Conservation (phyloP, 2,797 vertebrate species). For the Thalassophryne amazonica region DNA sequence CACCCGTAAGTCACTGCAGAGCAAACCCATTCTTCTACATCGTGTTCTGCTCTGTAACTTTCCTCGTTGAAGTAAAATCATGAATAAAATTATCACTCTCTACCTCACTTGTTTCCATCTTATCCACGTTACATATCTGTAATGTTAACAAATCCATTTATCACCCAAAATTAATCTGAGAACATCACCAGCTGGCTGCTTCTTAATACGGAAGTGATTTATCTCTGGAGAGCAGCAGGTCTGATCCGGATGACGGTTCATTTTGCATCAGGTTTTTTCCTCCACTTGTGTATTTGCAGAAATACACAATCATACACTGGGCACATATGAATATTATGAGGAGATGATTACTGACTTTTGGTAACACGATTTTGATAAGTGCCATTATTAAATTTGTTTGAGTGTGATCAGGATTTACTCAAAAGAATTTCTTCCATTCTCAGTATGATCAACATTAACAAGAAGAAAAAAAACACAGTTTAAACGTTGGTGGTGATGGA, state of each 20-base stretch:
- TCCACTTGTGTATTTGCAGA: too few relatives aligned
- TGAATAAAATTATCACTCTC: neutral
- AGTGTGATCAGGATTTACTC: too few relatives aligned
- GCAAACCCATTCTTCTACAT: neutral
- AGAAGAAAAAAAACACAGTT: too few relatives aligned
- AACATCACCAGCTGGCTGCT: neutral
- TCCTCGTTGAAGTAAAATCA: neutral
- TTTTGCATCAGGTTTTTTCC: neutral
- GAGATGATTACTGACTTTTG: too few relatives aligned
- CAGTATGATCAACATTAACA: too few relatives aligned
- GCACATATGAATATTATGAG: too few relatives aligned
- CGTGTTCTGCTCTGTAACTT: neutral
- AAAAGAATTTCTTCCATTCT: too few relatives aligned
- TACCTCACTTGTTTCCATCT: neutral
- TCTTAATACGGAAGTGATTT: conserved; percentile 5
- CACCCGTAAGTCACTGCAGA: conserved; percentile 4
- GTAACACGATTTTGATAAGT: too few relatives aligned
- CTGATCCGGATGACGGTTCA: conserved; percentile 3
- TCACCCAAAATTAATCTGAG: neutral
- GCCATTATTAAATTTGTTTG: too few relatives aligned
- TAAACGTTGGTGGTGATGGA: too few relatives aligned
- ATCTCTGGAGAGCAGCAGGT: conserved; percentile 8
- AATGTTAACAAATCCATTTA: neutral
- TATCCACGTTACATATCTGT: neutral
- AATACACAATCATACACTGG: too few relatives aligned